Conservation (phyloP, 1,140 invertebrate species). For the Drosophila arizonae region DNA sequence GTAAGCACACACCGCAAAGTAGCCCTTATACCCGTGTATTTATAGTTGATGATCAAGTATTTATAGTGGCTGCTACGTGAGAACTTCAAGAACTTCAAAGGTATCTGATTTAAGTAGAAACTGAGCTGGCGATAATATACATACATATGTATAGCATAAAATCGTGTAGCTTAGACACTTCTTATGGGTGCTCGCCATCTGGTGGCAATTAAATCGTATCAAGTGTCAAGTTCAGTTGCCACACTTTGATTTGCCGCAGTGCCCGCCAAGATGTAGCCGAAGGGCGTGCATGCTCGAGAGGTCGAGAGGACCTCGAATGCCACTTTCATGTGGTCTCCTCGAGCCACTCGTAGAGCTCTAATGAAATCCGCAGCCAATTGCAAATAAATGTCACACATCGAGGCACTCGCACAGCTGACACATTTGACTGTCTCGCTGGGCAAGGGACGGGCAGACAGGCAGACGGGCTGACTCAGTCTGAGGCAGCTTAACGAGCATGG, state of each 20-base stretch:
- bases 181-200: not conserved
- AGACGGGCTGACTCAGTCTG: not conserved
- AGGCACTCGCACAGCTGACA: conserved; percentile 67
- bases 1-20: no score
- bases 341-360: conserved; percentile 26
- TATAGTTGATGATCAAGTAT: not conserved
- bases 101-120: not conserved
- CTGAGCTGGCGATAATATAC: not conserved
- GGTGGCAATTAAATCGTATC: conserved; percentile 17
- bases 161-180: not conserved
- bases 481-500: conserved; percentile 9
- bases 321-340: conserved; percentile 5
- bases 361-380: conserved; percentile 64
- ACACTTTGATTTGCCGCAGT: conserved; percentile 48
- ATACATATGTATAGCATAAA: not conserved
- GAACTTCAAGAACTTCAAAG: not conserved
- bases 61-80: not conserved
- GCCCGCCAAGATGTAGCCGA: conserved; percentile 31
- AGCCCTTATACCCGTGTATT: not conserved
- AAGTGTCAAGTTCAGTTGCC: conserved; percentile 51
- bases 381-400: conserved; percentile 69
- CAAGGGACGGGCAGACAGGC: not conserved
- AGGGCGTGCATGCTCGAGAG: conserved; percentile 17
- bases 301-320: conserved; percentile 27
- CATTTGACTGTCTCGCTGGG: conserved; percentile 28